Evolutionary conservation across 2,888 invertebrate genomes (phyloP).

Genomic region (Rhagonycha fulva): DNA sequence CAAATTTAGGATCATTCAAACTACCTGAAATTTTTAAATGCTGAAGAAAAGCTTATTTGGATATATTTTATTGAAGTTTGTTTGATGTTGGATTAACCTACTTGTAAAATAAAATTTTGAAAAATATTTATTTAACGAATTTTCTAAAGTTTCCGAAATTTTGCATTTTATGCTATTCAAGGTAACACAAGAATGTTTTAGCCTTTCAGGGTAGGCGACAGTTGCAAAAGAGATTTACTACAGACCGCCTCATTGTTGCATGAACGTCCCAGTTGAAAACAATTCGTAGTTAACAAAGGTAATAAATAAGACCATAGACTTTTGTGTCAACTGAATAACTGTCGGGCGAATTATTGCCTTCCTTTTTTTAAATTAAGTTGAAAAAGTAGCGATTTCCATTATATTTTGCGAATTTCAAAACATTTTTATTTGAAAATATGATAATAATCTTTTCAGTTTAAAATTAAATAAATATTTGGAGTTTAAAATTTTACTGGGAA

Average conservation of each 20-base stretch:
- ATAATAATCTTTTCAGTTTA: not conserved
- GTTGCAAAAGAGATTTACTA: conserved; percentile 22
- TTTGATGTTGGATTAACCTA: not conserved
- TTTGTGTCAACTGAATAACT: not conserved
- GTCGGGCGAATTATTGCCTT: not conserved
- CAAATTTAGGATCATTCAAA: not conserved
- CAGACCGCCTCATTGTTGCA: conserved; percentile 23
- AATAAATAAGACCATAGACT: conserved; percentile 23
- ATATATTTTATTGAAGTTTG: too few relatives aligned
- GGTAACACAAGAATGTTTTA: conserved; percentile 24
- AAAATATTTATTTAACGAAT: not conserved
- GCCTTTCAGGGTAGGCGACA: conserved; percentile 19
- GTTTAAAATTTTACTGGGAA: not conserved
- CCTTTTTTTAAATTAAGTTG: not conserved
- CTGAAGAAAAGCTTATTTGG: too few relatives aligned
- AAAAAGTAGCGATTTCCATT: not conserved
- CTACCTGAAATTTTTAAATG: not conserved
- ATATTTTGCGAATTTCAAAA: not conserved
- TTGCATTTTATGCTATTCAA: conserved; percentile 9
- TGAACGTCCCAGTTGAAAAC: conserved; percentile 24
- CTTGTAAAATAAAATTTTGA: not conserved
- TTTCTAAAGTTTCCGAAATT: not conserved
- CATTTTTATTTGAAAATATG: not conserved
- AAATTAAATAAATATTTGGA: not conserved
- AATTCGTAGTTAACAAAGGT: conserved; percentile 21